Evolutionary conservation across 2,888 invertebrate genomes (phyloP), one percentile per base, ranked within the genome.

Genomic region (Abscondita cerata): DNA sequence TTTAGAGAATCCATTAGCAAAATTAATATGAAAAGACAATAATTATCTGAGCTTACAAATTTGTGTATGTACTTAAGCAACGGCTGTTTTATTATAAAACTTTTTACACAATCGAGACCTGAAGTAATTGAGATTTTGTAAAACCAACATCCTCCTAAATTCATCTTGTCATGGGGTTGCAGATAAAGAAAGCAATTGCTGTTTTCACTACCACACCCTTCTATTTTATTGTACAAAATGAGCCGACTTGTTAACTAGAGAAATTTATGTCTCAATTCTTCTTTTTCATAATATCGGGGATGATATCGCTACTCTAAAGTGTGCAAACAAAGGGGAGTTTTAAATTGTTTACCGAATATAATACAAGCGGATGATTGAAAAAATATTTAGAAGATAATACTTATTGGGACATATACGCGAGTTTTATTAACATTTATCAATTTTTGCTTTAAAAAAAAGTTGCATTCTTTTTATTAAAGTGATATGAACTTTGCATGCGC

Each of bases 161-260:
- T 54, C 44, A 40, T 56, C 52, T n/a, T 53, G 13, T 33, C 33
- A 52, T 19, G 5, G 20, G 51, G 54, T 60, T 50, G 51, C 50
- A 54, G 53, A 40, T 40, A 38, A 41, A 31, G 20, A 20, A 51
- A 59, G 44, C 59, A 62, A 62, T 62, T 62, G 62, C 51, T 54
- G 51, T 59, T 54, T 52, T 59, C 50, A 31, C 48, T 20, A 58
- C 53, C 62, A 62, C 55, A 59, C 62, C 62, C 55, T 59, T 62
- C 52, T 58, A 50, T 62, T 20, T 52, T 34, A 44, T 62, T 59
- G 40, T 40, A 51, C 54, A 62, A 46, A 15, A 41, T 36, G 46
- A 59, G 59, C 52, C 51, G 58, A 36, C 41, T 41, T 58, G 19
- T 40, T 25, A 51, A 48, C 15, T 33, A 31, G 31, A 47, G 52